Base-by-base conservation (phyloP, 2,113 vertebrate genomes). In the Bufo gargarizans region DNA sequence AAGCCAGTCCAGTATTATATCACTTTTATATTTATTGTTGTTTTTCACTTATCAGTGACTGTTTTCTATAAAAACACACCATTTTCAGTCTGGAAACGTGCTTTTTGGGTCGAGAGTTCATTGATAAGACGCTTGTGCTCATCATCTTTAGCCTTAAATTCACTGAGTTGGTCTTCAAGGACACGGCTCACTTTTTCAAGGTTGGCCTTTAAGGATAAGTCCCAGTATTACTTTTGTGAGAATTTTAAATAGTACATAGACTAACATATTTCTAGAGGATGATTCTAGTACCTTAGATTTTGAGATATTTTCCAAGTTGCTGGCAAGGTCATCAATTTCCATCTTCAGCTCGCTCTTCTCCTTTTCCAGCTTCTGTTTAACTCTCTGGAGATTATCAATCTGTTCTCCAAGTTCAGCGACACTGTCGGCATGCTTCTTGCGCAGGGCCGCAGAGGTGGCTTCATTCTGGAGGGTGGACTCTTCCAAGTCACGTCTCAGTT, bases 141-240 rank as follows among this genome's bases (percentile, higher is more conserved):
- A 4, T 97, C 96, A 11, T 95, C 93, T 85, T 96, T 97, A n/a
- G 91, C 90, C 90, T 96, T 97, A 82, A 96, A 89, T 87, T 97
- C 96, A 55, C 91, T 96, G 50, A 95, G 93, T 86, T 97, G 96
- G 13, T 97, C 96, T 89, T 97, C 96, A 0, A 97, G 92, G 77
- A 93, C 93, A 56, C 93, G 92, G 89, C 94, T 96, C 91, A 92
- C 92, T 91, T 96, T 97, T 88, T 97, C 97, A 43, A 94, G 90
- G 50, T 96, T 96, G 84, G 93, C 94, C 97, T 97, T 55, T 4
- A 43, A 17, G n/a, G 12, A 3, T 2, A 77, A 33, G 33, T 33
- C 33, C 33, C 33, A 33, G 33, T 33, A 33, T 33, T 33, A 33
- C 1, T 33, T 33, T 33, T 33, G 33, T 33, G 33, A 33, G 33